Evolutionary conservation across 2,113 vertebrate genomes (phyloP), one percentile per base, ranked within the genome.

Genomic region (Macquaria ambigua): DNA sequence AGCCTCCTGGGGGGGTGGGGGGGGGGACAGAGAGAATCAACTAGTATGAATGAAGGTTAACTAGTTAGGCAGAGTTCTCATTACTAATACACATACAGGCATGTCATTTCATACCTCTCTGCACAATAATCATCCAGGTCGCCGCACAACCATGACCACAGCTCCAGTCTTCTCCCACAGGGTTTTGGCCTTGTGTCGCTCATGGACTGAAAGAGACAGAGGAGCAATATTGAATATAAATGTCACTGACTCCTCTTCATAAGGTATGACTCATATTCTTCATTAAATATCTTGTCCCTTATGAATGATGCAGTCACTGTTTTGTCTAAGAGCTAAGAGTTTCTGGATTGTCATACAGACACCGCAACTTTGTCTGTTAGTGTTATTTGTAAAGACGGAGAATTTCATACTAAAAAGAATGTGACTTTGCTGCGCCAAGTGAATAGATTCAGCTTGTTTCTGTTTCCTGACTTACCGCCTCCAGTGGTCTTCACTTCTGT

Each of bases 101-200:
- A 28, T 59, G n/a, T 18, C 23, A 71, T 23, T 31, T 75, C 81
- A 25, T 93, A 98, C 98, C 97, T 98, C 97, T 95, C 97, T 96
- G 94, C 98, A 99, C 92, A 99, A 92, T 91, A 97, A 97, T 93
- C 97, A 99, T 95, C 98, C 97, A 9, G 97, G 97, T 77, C 97
- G 94, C 69, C 97, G 94, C 23, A 98, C 96, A 15, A 96, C 97
- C 96, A 98, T 96, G 74, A 99, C 94, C 85, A 99, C 97, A 0
- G 97, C 97, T 52, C 96, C 98, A 0, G 88, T 96, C 79, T 94
- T 94, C 75, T 95, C 91, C 97, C 98, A 99, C 1, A 98, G 93
- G 25, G 96, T 93, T 74, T 93, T 85, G 15, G 97, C 98, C 91
- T 96, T 97, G 88, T 98, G 96, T 25, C 83, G 92, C 82, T 89